These are phyloP conservation scores for Delichon dasypus DNA, from an alignment of 2,797 vertebrate species.

Conservation along the genomic window DNA sequence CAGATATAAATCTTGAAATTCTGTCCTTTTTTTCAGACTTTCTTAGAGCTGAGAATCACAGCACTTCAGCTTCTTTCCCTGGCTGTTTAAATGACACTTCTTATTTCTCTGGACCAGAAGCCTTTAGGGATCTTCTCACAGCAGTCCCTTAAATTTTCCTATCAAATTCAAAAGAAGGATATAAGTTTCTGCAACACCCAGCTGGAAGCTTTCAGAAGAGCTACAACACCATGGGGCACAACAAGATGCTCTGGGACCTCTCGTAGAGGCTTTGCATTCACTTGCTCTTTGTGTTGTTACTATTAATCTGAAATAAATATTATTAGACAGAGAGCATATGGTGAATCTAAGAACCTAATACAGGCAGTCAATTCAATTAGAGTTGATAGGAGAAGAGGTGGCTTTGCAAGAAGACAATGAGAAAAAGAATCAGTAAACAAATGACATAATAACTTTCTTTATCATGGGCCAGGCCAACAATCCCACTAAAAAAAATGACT, in stretches of 20 bases:
- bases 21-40: neutral
- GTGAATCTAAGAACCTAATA: neutral
- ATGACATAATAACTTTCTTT: neutral
- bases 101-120: neutral
- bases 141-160: neutral
- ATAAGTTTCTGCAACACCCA: neutral
- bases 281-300: neutral
- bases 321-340: neutral
- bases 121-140: neutral
- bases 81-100: neutral
- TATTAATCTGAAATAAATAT: neutral
- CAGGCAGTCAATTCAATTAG: neutral
- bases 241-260: neutral
- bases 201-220: neutral
- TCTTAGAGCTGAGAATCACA: neutral
- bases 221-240: neutral
- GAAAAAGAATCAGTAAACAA: neutral
- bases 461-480: neutral
- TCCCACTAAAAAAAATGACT: neutral
- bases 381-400: neutral
- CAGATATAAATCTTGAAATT: neutral
- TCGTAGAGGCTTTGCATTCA: neutral
- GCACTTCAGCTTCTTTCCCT: neutral
- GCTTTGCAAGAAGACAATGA: neutral
- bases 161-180: neutral